Conservation (phyloP, 2,888 invertebrate genomes). For the Cerastis leucographa region DNA sequence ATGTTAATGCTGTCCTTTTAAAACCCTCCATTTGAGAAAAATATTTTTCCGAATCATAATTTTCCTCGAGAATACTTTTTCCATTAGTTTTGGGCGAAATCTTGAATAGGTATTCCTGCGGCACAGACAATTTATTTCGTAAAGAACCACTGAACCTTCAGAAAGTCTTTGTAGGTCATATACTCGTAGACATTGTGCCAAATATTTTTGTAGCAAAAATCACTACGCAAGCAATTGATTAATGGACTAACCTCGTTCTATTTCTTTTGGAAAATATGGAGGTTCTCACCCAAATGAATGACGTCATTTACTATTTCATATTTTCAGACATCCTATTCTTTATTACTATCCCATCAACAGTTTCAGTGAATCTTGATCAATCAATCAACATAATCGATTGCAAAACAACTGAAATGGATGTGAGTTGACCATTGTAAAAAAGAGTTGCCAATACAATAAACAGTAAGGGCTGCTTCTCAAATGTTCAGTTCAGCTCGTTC, state of each 20-base stretch:
- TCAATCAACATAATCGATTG: conserved; percentile 1
- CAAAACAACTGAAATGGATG: background rate
- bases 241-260: conserved; percentile 41
- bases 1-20: background rate
- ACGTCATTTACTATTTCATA: conserved; percentile 30
- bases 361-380: background rate
- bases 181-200: conserved; percentile 14
- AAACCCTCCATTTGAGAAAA: background rate
- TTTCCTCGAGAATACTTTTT: background rate
- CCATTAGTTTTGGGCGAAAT: background rate
- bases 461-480: background rate
- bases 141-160: conserved; percentile 10
- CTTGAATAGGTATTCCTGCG: background rate
- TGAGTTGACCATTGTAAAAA: background rate
- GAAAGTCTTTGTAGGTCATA: conserved; percentile 34
- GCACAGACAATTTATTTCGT: conserved; percentile 13
- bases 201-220: conserved; percentile 43
- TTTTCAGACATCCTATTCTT: conserved; percentile 16
- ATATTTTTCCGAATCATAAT: background rate
- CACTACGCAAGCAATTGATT: conserved; percentile 38
- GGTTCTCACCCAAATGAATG: conserved; percentile 25
- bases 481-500: background rate
- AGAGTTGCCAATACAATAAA: conserved; percentile 14
- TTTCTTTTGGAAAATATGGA: conserved; percentile 35
- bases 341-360: conserved; percentile 1